Conservation (phyloP, 1,140 invertebrate species). For the Tetramorium simillimum region DNA sequence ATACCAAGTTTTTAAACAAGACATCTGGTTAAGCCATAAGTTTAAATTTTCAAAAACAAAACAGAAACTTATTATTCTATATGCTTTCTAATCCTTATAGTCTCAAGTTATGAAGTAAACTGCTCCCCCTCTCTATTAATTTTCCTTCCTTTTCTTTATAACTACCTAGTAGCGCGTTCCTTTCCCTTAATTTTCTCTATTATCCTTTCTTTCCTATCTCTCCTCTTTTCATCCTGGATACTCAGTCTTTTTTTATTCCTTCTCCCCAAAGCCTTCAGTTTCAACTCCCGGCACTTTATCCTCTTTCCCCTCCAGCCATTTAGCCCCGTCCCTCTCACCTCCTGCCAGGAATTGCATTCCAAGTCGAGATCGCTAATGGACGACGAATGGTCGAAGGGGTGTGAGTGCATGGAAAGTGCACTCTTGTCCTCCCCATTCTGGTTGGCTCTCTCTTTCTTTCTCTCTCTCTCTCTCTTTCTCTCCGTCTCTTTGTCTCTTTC, state of each 20-base stretch:
- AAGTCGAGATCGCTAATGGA: constrained; percentile 68
- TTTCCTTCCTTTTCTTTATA: neutral
- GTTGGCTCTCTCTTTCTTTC: neutral
- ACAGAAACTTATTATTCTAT: neutral
- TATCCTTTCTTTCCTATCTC: constrained; percentile 9
- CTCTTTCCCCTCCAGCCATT: constrained; percentile 24
- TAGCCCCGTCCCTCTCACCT: constrained; percentile 52
- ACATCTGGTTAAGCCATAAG: neutral
- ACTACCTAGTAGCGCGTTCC: neutral
- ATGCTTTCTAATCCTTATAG: neutral
- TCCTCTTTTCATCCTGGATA: constrained; percentile 15
- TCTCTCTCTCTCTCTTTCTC: neutral
- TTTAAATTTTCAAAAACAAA: neutral
- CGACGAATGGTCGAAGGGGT: constrained; percentile 65
- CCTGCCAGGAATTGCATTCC: constrained; percentile 67
- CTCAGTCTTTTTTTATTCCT: neutral
- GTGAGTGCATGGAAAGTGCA: constrained; percentile 66
- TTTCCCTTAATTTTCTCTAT: constrained; percentile 34
- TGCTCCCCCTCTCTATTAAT: neutral
- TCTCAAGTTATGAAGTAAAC: neutral
- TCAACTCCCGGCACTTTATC: constrained; percentile 41
- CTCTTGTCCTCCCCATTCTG: constrained; percentile 57
- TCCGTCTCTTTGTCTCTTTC: neutral
- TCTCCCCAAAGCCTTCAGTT: constrained; percentile 2
- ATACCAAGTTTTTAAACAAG: neutral